Evolutionary conservation across 2,797 vertebrate genomes (phyloP).

Genomic region (Gymnothorax javanicus): DNA sequence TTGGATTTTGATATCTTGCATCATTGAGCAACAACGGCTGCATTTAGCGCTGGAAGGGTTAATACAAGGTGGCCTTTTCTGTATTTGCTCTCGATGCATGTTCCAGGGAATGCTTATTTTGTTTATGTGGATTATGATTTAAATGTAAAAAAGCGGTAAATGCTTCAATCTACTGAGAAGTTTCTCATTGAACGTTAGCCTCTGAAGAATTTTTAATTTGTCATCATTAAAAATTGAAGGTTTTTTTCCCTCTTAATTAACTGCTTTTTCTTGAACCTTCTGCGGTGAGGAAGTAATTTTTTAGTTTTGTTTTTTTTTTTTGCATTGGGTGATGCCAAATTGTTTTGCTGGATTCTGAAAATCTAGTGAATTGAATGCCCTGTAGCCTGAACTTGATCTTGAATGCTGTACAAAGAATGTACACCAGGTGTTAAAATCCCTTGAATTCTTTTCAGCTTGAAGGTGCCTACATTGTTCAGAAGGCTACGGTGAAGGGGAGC

Average conservation of each 20-base stretch:
- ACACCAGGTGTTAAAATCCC: background rate
- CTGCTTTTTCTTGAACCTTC: background rate
- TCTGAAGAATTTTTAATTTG: background rate
- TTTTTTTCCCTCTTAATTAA: no score
- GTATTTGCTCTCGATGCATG: background rate
- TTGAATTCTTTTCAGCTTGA: constrained; percentile 45
- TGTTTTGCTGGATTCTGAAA: background rate
- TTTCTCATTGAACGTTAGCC: background rate
- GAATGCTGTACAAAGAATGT: background rate
- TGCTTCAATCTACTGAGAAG: background rate
- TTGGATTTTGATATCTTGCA: no score
- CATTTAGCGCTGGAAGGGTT: no score
- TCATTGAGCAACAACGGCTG: no score
- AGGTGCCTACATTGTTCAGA: constrained; percentile 59
- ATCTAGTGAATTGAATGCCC: background rate
- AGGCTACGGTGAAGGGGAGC: accelerated
- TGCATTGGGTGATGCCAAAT: background rate
- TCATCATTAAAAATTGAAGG: no score
- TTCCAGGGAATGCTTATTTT: background rate
- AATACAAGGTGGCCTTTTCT: background rate
- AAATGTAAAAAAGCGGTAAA: background rate
- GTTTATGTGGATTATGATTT: background rate
- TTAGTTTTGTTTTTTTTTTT: background rate
- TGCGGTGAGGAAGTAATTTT: no score
- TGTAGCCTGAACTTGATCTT: background rate